Conservation (phyloP, 2,113 vertebrate species). For the Tamias sibiricus region DNA sequence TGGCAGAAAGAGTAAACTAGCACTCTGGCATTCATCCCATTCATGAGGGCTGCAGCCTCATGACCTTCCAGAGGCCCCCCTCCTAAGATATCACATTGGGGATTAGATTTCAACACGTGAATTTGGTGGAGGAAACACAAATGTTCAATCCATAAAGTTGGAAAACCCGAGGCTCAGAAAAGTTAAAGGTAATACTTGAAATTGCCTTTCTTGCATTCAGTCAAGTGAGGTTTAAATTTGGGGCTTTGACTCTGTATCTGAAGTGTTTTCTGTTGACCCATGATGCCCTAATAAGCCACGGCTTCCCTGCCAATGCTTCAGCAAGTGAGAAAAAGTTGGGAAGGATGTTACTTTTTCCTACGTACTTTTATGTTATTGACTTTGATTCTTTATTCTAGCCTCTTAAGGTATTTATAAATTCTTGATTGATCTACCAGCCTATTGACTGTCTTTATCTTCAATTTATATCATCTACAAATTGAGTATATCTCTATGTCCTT, state of each 20-base stretch:
- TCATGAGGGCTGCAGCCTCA: no score
- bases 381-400: background rate
- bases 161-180: background rate
- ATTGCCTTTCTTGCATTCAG: background rate
- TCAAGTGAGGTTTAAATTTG: background rate
- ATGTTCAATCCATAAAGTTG: background rate
- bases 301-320: background rate
- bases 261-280: conserved; percentile 4
- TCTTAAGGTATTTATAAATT: conserved; percentile 28
- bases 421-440: background rate
- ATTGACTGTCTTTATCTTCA: background rate
- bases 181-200: background rate
- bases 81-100: background rate
- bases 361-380: background rate
- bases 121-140: background rate
- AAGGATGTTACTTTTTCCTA: background rate
- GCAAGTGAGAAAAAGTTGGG: background rate
- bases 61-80: background rate
- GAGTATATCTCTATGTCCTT: background rate
- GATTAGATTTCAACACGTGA: background rate
- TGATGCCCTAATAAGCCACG: background rate
- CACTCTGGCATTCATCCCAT: background rate
- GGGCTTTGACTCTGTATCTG: background rate
- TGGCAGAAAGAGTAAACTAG: background rate
- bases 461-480: background rate